A percentile compares a stretch with the other conserved stretches of the same genome.
These are phyloP conservation scores for Gnathonemus echidnorhynchus DNA, from an alignment of 2,113 vertebrate species.

Conservation along the genomic window DNA sequence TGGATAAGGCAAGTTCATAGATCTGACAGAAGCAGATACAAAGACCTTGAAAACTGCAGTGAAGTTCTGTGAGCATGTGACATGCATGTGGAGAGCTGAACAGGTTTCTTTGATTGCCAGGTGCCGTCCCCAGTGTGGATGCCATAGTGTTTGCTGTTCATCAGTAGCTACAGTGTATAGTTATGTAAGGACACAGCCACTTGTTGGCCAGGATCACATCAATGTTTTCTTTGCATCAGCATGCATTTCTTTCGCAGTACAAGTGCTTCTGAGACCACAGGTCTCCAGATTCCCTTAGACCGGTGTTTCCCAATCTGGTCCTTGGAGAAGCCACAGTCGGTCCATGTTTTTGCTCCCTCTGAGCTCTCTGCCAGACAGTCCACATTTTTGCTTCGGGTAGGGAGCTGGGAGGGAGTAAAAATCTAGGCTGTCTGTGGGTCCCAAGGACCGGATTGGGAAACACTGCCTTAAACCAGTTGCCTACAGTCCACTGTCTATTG, in stretches of 20 bases:
- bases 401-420: not conserved
- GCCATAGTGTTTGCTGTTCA: not conserved
- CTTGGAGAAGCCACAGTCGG: not conserved
- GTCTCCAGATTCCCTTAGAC: not conserved
- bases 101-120: not conserved
- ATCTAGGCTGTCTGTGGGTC: not conserved
- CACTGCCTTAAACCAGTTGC: not conserved
- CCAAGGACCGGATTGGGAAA: not conserved
- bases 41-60: not conserved
- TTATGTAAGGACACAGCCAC: not conserved
- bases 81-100: not conserved
- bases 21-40: not conserved
- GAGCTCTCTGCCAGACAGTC: not conserved
- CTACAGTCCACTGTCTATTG: not conserved
- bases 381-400: not conserved
- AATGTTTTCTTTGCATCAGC: not conserved
- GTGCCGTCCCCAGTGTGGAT: not conserved
- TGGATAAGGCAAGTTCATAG: not conserved
- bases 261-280: not conserved
- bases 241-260: not conserved
- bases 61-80: not conserved
- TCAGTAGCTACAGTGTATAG: not conserved
- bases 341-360: not conserved
- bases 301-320: not conserved
- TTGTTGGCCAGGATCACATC: not conserved